Evolutionary conservation across 2,888 invertebrate genomes (phyloP).

Genomic region (Hypomecis punctinalis): DNA sequence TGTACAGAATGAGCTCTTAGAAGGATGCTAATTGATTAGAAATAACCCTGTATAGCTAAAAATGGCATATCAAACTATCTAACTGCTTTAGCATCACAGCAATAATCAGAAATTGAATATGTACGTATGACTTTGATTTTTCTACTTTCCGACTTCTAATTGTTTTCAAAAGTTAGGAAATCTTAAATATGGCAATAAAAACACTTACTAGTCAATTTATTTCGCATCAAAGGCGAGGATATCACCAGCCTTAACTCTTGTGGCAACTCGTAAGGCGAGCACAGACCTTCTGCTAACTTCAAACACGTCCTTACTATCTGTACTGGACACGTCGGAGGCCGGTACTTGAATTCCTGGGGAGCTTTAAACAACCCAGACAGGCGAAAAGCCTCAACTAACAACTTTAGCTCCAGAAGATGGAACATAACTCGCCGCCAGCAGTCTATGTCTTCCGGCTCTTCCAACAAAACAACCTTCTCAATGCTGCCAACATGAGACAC

Average conservation of each 20-base stretch:
- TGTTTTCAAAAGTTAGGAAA: too few species aligned
- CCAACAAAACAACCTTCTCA: conserved; percentile 67
- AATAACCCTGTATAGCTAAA: too few species aligned
- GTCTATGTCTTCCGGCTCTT: conserved; percentile 70
- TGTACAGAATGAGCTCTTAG: too few species aligned
- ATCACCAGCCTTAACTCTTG: conserved; percentile 86
- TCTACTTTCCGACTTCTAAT: too few species aligned
- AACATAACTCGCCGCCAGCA: conserved; percentile 80
- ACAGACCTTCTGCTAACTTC: conserved; percentile 86
- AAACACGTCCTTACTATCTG: conserved; percentile 86
- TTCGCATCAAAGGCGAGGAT: conserved; percentile 69
- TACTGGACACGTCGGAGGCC: conserved; percentile 75
- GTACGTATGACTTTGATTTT: too few species aligned
- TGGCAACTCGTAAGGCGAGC: conserved; percentile 86
- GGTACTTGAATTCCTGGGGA: conserved; percentile 72
- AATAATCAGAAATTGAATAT: too few species aligned
- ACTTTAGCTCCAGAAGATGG: conserved; percentile 82
- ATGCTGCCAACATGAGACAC: conserved; percentile 77
- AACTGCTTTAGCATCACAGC: too few species aligned
- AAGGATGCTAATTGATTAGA: too few species aligned
- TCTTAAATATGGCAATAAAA: too few species aligned
- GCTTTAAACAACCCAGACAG: conserved; percentile 82
- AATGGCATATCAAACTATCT: too few species aligned
- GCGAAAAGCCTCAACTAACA: conserved; percentile 86
- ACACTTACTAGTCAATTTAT: conserved; percentile 69